A percentile compares a stretch with the other conserved stretches of the same genome.
phyloP scores from a whole-genome alignment of 2,888 invertebrate genomes.

The Chydorus sphaericus region DNA sequence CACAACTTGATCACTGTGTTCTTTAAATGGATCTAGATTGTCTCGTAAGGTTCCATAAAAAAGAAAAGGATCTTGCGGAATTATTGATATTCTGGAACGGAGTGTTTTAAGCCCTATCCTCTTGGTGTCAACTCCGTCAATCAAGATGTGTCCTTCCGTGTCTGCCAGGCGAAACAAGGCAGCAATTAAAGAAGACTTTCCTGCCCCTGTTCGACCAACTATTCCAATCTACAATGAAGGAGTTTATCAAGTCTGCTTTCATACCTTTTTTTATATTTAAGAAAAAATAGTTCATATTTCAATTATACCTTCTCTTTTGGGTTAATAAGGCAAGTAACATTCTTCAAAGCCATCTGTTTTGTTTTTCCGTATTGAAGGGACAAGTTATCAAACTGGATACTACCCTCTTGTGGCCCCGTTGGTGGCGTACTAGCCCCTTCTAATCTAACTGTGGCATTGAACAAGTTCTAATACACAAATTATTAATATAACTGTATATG shows the following conservation, averaged over 20 bases:
- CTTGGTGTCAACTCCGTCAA: constrained; percentile 51
- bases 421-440: too few species aligned
- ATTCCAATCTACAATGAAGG: constrained; percentile 37
- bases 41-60: constrained; percentile 53
- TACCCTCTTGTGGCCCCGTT: too few species aligned
- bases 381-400: too few species aligned
- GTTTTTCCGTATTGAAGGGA: too few species aligned
- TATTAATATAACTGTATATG: too few species aligned
- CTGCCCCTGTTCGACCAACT: constrained; percentile 35
- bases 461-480: too few species aligned
- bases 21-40: constrained; percentile 29
- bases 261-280: too few species aligned
- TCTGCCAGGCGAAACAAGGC: constrained; percentile 45
- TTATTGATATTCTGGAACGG: constrained; percentile 55
- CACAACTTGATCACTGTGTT: constrained; percentile 23
- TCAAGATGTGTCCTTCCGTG: constrained; percentile 35
- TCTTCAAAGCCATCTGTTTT: background rate
- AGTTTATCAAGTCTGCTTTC: too few species aligned
- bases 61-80: constrained; percentile 66
- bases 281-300: too few species aligned
- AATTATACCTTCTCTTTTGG: background rate
- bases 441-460: too few species aligned
- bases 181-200: constrained; percentile 41
- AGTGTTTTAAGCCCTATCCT: constrained; percentile 47
- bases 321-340: background rate